Evolutionary conservation across 2,797 vertebrate genomes (phyloP), one percentile per base, ranked within the genome.

Genomic region (Holocentrus rufus): DNA sequence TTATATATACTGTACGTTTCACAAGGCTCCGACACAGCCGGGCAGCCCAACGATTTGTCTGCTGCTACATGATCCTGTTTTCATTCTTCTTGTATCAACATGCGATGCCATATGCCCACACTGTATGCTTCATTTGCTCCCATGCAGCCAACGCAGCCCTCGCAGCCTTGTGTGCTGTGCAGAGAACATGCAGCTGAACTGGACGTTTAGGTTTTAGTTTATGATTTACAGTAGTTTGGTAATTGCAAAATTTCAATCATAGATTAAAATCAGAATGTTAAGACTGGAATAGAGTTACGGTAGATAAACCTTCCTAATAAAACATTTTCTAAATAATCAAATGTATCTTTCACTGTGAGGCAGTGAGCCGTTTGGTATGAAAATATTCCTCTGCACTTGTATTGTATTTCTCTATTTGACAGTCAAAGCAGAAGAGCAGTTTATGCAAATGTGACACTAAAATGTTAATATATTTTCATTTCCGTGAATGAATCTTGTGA

Each of bases 41-140:
- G 10, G 61, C 56, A 77, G 61, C 73, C 47, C 61, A 81, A 55
- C 27, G 13, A 47, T 79, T 68, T 65, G 70, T 76, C 64, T 87
- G 85, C 82, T 77, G 78, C 69, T 73, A 18, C 50, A 70, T 71
- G 63, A 74, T 34, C 70, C 39, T 46, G 50, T 64, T 60, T 60
- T 27, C 22, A 55, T 55, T 83, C 42, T 68, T 47, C 44, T 46
- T 80, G 58, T 75, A 72, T 79, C 73, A 74, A 80, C 85, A 89
- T 65, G 74, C 63, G 72, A 88, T 61, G 62, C 80, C 86, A 85
- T 84, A 85, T 85, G 84, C 36, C 64, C 49, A 36, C 82, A 65
- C 83, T 30, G 72, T 84, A 85, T 81, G 89, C 73, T 1, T 83
- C 73, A n/a, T 54, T 54, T 50, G 47, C 7, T 50, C n/a, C 18